Evolutionary conservation across 1,140 invertebrate species (phyloP).

Genomic region (Yoshiicerus persimilis): DNA sequence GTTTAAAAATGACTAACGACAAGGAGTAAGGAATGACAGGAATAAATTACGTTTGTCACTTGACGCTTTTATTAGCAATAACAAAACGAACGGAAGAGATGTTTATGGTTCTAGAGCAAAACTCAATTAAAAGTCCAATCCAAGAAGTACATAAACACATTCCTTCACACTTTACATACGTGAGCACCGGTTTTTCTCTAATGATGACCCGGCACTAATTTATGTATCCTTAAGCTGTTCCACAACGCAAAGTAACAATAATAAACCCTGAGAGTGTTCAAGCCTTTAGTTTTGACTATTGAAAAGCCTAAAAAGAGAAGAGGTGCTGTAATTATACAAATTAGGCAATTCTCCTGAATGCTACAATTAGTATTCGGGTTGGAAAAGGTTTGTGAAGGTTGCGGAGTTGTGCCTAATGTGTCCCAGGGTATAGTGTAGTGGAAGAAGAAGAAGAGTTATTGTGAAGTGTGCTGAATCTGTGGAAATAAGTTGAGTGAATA

Average conservation of each 20-base stretch:
- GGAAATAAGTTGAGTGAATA: background rate
- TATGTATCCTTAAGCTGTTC: too few relatives aligned
- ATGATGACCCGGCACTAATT: too few relatives aligned
- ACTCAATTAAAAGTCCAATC: background rate
- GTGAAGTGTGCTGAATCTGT: background rate
- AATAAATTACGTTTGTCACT: background rate
- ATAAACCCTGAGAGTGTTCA: too few relatives aligned
- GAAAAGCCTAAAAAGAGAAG: too few relatives aligned
- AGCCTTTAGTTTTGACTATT: too few relatives aligned
- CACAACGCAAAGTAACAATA: background rate
- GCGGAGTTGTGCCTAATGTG: background rate
- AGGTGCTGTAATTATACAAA: too few relatives aligned
- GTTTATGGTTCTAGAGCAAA: background rate
- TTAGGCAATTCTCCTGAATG: too few relatives aligned
- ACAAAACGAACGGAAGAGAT: background rate
- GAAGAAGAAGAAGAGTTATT: background rate
- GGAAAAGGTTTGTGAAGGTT: too few relatives aligned
- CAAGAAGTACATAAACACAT: too few relatives aligned
- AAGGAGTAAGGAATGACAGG: background rate
- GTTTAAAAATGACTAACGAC: too few relatives aligned
- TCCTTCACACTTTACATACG: too few relatives aligned
- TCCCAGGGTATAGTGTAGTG: background rate
- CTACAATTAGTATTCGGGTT: too few relatives aligned
- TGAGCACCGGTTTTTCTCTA: background rate
- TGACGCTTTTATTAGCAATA: background rate